These are phyloP conservation scores for Brachionus asplanchnoidis DNA, from an alignment of 1,140 invertebrate species.

Conservation along the genomic window DNA sequence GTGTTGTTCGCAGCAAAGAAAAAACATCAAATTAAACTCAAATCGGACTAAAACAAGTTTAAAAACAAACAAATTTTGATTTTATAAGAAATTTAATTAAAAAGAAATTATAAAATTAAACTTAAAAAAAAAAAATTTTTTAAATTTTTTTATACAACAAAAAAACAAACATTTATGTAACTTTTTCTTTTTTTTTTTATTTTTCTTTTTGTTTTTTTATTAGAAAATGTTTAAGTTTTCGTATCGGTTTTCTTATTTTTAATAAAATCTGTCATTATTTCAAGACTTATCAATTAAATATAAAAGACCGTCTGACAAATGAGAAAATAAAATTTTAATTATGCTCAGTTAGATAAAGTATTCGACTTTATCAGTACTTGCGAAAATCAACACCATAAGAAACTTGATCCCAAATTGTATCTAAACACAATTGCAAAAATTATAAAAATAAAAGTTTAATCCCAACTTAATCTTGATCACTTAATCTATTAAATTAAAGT, in stretches of 20 bases:
- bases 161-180: neutral
- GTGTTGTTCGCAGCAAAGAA: too few species aligned
- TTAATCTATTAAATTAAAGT: neutral
- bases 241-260: neutral
- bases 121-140: neutral
- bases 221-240: neutral
- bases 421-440: neutral
- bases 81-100: too few species aligned
- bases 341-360: neutral
- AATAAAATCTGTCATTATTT: neutral
- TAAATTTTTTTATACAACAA: neutral
- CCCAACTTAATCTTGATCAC: neutral
- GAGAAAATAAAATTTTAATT: neutral
- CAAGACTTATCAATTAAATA: neutral
- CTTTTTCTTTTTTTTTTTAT: too few species aligned
- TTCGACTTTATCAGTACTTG: neutral
- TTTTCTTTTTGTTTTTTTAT: neutral
- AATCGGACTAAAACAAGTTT: too few species aligned
- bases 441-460: neutral
- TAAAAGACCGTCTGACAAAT: neutral
- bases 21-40: too few species aligned
- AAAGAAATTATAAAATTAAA: neutral
- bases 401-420: neutral
- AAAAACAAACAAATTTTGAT: too few species aligned
- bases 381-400: neutral